These are phyloP conservation scores for Pangasius krempfi DNA, from an alignment of 2,797 vertebrate genomes.

Conservation along the genomic window DNA sequence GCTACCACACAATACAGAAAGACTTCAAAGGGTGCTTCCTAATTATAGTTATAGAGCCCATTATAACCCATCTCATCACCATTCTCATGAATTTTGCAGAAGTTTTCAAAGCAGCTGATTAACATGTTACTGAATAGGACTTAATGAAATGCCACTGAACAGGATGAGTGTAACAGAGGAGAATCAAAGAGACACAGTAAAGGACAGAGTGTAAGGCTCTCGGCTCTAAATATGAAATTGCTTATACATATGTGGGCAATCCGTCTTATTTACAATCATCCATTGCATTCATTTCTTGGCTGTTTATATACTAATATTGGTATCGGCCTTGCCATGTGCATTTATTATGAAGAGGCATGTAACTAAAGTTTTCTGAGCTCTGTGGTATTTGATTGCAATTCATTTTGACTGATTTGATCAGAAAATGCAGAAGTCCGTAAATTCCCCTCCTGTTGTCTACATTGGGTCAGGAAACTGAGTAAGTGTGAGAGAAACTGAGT, in stretches of 20 bases:
- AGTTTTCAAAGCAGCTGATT: slow-evolving; percentile 57
- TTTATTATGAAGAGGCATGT: not conserved
- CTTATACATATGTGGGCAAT: slow-evolving; percentile 39
- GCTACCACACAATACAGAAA: slow-evolving; percentile 35
- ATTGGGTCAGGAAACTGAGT: not conserved
- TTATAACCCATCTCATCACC: slow-evolving; percentile 49
- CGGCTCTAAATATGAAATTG: slow-evolving; percentile 19
- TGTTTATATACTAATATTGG: not conserved
- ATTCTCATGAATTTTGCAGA: slow-evolving; percentile 57
- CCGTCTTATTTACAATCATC: slow-evolving; percentile 25
- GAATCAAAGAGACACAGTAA: slow-evolving; percentile 25
- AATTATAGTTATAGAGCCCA: slow-evolving; percentile 53
- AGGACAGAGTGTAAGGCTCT: not conserved
- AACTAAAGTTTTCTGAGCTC: not conserved
- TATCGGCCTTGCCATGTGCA: not conserved
- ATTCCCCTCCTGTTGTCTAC: not conserved
- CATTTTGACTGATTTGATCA: not conserved
- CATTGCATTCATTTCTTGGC: not conserved
- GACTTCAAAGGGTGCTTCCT: slow-evolving; percentile 52
- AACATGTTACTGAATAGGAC: slow-evolving; percentile 51
- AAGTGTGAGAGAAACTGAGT: not conserved
- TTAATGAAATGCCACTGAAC: slow-evolving; percentile 44
- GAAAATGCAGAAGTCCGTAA: not conserved
- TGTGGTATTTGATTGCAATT: not conserved
- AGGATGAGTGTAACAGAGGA: slow-evolving; percentile 31